Conservation (phyloP, 2,113 vertebrate species). For the Pipa parva region DNA sequence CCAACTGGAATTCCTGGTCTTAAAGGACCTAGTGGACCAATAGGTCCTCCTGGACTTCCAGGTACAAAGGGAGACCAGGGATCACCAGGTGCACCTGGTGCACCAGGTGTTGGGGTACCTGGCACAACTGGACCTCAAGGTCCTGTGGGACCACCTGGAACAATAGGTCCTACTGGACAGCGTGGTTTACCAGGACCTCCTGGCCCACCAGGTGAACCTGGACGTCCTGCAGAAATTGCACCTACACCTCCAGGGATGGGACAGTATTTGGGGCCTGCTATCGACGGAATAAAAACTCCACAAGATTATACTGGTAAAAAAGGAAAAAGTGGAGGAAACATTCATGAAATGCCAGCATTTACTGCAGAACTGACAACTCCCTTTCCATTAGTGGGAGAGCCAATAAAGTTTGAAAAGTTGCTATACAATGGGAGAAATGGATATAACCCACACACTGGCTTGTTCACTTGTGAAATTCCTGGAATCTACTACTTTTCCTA, state of each 20-base stretch:
- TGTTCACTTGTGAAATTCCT: slow-evolving; percentile 90
- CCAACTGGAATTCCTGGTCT: slow-evolving; percentile 88
- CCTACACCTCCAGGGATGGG: slow-evolving; percentile 69
- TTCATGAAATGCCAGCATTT: slow-evolving; percentile 85
- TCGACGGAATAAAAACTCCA: slow-evolving; percentile 68
- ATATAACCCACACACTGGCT: slow-evolving; percentile 87
- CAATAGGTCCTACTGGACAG: slow-evolving; percentile 74
- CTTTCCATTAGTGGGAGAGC: slow-evolving; percentile 85
- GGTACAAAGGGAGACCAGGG: slow-evolving; percentile 85
- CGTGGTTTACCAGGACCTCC: slow-evolving; percentile 78
- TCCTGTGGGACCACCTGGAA: slow-evolving; percentile 77
- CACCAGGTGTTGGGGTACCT: slow-evolving; percentile 70
- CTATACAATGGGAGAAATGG: slow-evolving; percentile 90
- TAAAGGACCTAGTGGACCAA: slow-evolving; percentile 75
- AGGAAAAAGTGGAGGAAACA: slow-evolving; percentile 56
- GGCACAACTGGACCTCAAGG: slow-evolving; percentile 78
- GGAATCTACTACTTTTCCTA: slow-evolving; percentile 96
- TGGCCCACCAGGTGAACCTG: slow-evolving; percentile 75
- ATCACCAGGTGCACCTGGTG: slow-evolving; percentile 72
- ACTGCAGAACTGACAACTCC: slow-evolving; percentile 86
- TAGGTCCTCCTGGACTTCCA: slow-evolving; percentile 76
- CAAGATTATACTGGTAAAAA: slow-evolving; percentile 75
- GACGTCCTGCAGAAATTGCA: slow-evolving; percentile 59
- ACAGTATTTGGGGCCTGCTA: slow-evolving; percentile 74
- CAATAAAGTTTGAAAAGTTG: slow-evolving; percentile 89